Evolutionary conservation across 2,797 vertebrate genomes (phyloP).

Genomic region (Leucoraja ocellata): DNA sequence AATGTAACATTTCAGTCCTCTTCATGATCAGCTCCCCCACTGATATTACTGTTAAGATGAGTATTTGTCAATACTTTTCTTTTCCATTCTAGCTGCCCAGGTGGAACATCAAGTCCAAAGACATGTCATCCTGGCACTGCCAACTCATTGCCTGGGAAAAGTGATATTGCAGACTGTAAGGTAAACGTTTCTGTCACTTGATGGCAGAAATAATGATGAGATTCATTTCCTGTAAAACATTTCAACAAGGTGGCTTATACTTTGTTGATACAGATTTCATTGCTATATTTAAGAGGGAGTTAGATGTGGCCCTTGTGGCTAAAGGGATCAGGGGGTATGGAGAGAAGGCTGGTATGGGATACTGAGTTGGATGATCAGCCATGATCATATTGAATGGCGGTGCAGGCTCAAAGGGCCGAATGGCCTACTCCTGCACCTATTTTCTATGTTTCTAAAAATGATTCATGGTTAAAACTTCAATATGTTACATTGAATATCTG

Average conservation of each 20-base stretch:
- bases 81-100: conserved; percentile 57
- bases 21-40: background rate
- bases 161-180: conserved; percentile 60
- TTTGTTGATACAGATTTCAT: background rate
- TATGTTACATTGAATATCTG: background rate
- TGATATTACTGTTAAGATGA: background rate
- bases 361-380: no score
- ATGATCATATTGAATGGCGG: no score
- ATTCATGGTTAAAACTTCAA: background rate
- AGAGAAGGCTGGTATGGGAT: no score
- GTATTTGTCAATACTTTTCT: conserved; percentile 30
- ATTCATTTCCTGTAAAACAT: background rate
- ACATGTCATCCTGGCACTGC: conserved; percentile 65
- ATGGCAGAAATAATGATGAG: background rate
- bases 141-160: conserved; percentile 60
- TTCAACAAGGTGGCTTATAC: background rate
- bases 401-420: no score
- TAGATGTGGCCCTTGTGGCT: no score
- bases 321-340: no score
- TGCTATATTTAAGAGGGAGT: no score
- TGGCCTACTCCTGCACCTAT: no score
- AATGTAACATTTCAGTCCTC: background rate
- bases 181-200: conserved; percentile 49
- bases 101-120: conserved; percentile 57
- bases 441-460: background rate